Percentiles rank a stretch among this genome's conserved stretches.
Conservation (phyloP, 2,888 invertebrate genomes). For the Chrysina gloriosa region DNA sequence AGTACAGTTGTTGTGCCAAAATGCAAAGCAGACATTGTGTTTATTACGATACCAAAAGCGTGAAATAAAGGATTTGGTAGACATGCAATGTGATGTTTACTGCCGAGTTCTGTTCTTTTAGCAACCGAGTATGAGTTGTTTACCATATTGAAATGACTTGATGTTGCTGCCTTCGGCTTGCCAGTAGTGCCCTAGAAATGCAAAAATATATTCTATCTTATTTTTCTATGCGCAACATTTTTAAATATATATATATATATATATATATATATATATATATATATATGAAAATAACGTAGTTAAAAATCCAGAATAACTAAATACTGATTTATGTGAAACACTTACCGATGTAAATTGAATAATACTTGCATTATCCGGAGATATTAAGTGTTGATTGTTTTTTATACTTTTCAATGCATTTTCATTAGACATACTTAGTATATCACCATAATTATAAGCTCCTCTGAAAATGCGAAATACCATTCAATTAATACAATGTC, state of each 20-base stretch:
- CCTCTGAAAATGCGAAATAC: constrained; percentile 60
- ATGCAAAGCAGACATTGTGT: constrained; percentile 70
- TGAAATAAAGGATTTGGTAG: constrained; percentile 85
- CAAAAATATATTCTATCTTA: too few species aligned
- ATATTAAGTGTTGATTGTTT: constrained; percentile 66
- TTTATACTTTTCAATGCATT: constrained; percentile 58
- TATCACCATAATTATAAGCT: constrained; percentile 62
- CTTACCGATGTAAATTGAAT: constrained; percentile 84
- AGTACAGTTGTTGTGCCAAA: constrained; percentile 73
- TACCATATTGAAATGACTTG: constrained; percentile 78
- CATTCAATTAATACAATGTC: too few species aligned
- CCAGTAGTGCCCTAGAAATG: constrained; percentile 67
- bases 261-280: too few species aligned
- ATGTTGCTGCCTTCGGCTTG: constrained; percentile 78
- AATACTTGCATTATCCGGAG: constrained; percentile 77
- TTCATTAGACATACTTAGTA: constrained; percentile 58
- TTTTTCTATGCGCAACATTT: too few species aligned
- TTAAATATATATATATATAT: too few species aligned
- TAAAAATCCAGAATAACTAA: not conserved
- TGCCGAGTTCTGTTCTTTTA: constrained; percentile 64
- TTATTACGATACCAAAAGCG: constrained; percentile 79
- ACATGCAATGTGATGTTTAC: constrained; percentile 68
- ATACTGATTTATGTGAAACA: constrained; percentile 32
- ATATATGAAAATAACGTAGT: too few species aligned
- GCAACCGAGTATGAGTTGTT: constrained; percentile 81